Conservation (phyloP, 2,888 invertebrate genomes). For the Ophion costatus region DNA sequence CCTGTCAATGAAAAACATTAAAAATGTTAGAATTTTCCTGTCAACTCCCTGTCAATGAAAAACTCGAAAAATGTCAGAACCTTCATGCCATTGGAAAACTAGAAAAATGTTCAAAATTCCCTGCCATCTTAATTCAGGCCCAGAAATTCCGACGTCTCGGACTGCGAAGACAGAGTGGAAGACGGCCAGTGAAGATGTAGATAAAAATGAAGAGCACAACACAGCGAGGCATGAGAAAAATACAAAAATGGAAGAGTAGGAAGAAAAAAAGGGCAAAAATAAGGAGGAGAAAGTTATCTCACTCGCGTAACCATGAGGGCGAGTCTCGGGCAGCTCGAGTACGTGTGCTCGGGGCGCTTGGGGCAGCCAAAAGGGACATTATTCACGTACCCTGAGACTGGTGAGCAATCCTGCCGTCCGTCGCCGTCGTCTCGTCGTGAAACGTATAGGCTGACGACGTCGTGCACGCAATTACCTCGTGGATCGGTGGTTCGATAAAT, state of each 20-base stretch:
- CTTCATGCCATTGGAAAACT: too few species aligned
- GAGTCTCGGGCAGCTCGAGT: slow-evolving; percentile 62
- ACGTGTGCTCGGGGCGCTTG: slow-evolving; percentile 41
- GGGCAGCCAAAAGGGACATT: slow-evolving; percentile 49
- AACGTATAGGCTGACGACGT: slow-evolving; percentile 69
- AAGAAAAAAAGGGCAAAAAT: slow-evolving; percentile 55
- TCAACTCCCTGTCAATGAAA: too few species aligned
- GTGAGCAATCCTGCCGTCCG: slow-evolving; percentile 48
- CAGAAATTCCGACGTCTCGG: too few species aligned
- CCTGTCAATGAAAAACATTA: too few species aligned
- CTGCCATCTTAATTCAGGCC: too few species aligned
- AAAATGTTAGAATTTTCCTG: too few species aligned
- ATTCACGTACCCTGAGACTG: slow-evolving; percentile 63
- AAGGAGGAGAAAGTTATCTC: slow-evolving; percentile 70
- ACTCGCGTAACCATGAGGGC: slow-evolving; percentile 67
- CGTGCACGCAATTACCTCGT: slow-evolving; percentile 76
- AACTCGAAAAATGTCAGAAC: too few species aligned
- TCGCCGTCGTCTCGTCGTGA: slow-evolving; percentile 26
- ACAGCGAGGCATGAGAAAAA: not conserved
- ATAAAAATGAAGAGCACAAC: not conserved
- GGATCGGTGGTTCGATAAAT: slow-evolving; percentile 75
- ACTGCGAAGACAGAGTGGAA: too few species aligned
- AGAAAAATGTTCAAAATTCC: too few species aligned
- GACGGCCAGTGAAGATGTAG: not conserved
- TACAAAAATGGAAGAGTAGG: not conserved